phyloP scores from a whole-genome alignment of 2,888 invertebrate species.

The Halictus quadricinctus region DNA sequence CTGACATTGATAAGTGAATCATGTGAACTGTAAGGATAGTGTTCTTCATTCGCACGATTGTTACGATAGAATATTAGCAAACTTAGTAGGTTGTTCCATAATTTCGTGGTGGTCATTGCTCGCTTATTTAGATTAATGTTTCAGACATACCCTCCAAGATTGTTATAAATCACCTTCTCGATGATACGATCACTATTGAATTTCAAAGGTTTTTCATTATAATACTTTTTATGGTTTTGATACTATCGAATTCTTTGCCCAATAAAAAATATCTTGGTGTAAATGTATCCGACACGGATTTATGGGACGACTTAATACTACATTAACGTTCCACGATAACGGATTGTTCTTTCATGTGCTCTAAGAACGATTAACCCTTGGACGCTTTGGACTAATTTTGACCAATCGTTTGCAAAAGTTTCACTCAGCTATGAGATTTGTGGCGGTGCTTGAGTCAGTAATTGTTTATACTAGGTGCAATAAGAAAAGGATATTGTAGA shows the following conservation, averaged over 20 bases:
- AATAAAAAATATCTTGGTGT: background rate
- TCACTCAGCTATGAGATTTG: background rate
- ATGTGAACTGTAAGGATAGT: constrained; percentile 9
- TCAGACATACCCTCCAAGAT: background rate
- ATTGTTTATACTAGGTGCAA: background rate
- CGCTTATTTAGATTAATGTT: background rate
- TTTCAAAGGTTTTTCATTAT: background rate
- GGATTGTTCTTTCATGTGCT: constrained; percentile 23
- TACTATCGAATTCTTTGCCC: background rate
- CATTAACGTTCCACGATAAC: background rate
- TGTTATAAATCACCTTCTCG: background rate
- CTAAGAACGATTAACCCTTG: constrained; percentile 5
- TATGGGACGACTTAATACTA: background rate
- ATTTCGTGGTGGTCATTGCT: background rate
- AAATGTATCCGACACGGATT: background rate
- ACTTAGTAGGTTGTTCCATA: background rate
- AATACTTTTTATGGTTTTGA: background rate
- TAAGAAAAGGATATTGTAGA: background rate
- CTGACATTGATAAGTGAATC: constrained; percentile 7
- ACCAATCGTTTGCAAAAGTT: background rate
- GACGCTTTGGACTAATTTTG: background rate
- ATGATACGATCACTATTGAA: background rate
- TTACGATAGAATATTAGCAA: background rate
- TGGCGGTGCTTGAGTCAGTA: background rate
- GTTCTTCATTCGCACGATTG: constrained; percentile 11